These are phyloP conservation scores for Lycaon pictus DNA, from an alignment of 2,113 vertebrate species.

Conservation along the genomic window DNA sequence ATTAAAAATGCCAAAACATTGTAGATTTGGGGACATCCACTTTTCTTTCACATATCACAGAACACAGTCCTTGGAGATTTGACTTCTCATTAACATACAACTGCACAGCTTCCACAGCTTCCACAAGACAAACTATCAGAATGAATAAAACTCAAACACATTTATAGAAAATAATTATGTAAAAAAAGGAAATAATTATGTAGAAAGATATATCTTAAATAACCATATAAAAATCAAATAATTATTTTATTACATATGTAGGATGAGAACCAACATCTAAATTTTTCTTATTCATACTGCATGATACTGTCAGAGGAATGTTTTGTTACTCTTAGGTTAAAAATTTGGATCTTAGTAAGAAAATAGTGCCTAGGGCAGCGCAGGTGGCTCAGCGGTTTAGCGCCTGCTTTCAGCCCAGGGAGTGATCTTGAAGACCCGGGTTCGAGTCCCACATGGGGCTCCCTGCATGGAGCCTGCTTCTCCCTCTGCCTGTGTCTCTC, in stretches of 20 bases:
- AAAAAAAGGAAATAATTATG: background rate
- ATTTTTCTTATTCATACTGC: background rate
- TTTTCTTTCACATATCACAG: background rate
- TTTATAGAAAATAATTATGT: background rate
- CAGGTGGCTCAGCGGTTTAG: no score
- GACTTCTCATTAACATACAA: slow-evolving; percentile 49
- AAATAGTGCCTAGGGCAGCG: background rate
- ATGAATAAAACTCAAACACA: background rate
- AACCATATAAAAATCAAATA: background rate
- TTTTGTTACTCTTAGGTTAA: background rate
- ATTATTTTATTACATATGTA: background rate
- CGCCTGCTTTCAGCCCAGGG: no score
- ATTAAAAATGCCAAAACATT: background rate
- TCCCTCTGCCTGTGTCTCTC: no score
- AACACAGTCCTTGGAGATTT: background rate
- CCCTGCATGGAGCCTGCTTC: no score
- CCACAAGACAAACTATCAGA: slow-evolving; percentile 47
- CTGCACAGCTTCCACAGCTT: slow-evolving; percentile 32
- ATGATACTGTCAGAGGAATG: background rate
- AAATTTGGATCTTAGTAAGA: background rate
- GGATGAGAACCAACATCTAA: background rate
- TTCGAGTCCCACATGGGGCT: no score
- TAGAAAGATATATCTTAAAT: background rate
- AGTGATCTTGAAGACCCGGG: no score
- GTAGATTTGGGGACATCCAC: background rate